phyloP scores from a whole-genome alignment of 64 coral and sea anemone species.

The Dendronephthya gigantea region DNA sequence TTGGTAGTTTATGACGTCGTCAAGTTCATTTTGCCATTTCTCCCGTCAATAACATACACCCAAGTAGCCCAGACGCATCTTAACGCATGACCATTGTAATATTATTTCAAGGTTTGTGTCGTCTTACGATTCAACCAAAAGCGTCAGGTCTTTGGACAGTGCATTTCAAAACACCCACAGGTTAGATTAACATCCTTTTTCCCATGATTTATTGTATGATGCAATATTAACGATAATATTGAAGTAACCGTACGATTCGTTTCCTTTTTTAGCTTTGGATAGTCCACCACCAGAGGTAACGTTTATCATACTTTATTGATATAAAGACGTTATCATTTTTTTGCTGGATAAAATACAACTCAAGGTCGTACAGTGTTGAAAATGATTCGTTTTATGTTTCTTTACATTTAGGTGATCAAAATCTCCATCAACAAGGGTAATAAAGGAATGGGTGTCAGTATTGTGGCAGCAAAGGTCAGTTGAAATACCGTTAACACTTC shows the following conservation, averaged over 20 bases:
- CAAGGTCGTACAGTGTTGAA: no score
- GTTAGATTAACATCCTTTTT: constrained; percentile 8
- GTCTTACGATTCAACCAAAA: constrained; percentile 52
- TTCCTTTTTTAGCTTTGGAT: background rate
- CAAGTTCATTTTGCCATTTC: no score
- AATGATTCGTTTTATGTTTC: no score
- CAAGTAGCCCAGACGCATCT: no score
- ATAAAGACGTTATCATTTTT: background rate
- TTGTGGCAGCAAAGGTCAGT: constrained; percentile 89
- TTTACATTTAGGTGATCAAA: constrained; percentile 25
- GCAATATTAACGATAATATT: no score
- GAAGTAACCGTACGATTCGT: no score
- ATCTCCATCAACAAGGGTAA: constrained; percentile 86
- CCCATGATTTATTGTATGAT: background rate
- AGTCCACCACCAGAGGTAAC: constrained; percentile 19
- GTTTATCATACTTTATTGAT: background rate
- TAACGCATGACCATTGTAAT: no score
- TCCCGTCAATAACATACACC: no score
- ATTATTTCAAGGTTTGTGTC: constrained; percentile 48
- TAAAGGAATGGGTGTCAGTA: constrained; percentile 97
- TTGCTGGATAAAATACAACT: background rate
- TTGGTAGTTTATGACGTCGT: no score
- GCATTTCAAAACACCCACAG: constrained; percentile 41
- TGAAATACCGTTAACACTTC: background rate
- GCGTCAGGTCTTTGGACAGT: constrained; percentile 79